phyloP scores from a whole-genome alignment of 2,113 vertebrate species.

The Scalopus aquaticus region DNA sequence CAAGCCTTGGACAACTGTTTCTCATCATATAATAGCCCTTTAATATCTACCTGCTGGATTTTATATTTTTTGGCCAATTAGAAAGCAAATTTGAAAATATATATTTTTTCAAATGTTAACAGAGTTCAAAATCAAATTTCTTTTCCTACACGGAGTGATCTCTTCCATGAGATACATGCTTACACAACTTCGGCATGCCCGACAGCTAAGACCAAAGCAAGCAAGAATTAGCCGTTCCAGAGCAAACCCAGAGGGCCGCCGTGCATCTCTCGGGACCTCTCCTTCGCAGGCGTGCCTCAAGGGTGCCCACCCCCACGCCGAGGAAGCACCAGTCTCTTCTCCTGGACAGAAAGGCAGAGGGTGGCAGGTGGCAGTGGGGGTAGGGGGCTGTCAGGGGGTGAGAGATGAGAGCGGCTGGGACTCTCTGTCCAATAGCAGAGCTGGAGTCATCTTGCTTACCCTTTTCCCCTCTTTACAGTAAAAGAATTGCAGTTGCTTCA shows the following conservation, averaged over 20 bases:
- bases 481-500: slow-evolving; percentile 62
- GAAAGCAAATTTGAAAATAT: slow-evolving; percentile 60
- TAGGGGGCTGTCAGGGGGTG: not conserved
- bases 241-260: not conserved
- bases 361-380: not conserved
- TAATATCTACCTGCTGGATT: slow-evolving; percentile 74
- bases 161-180: slow-evolving; percentile 52
- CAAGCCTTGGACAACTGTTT: slow-evolving; percentile 54
- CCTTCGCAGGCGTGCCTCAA: not conserved
- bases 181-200: slow-evolving; percentile 52
- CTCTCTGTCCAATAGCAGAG: slow-evolving; percentile 16
- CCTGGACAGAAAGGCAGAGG: slow-evolving; percentile 31
- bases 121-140: slow-evolving; percentile 53
- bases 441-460: not conserved
- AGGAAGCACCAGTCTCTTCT: slow-evolving; percentile 47
- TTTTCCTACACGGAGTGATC: slow-evolving; percentile 31
- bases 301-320: not conserved
- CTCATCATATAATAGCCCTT: slow-evolving; percentile 84
- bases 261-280: not conserved
- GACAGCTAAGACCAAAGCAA: slow-evolving; percentile 57
- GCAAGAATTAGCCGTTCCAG: slow-evolving; percentile 24
- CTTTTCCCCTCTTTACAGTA: slow-evolving; percentile 10
- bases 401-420: not conserved
- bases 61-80: slow-evolving; percentile 70
- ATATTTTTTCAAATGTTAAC: slow-evolving; percentile 48